phyloP scores from a whole-genome alignment of 1,140 invertebrate species.

The Sarcophaga peregrina region DNA sequence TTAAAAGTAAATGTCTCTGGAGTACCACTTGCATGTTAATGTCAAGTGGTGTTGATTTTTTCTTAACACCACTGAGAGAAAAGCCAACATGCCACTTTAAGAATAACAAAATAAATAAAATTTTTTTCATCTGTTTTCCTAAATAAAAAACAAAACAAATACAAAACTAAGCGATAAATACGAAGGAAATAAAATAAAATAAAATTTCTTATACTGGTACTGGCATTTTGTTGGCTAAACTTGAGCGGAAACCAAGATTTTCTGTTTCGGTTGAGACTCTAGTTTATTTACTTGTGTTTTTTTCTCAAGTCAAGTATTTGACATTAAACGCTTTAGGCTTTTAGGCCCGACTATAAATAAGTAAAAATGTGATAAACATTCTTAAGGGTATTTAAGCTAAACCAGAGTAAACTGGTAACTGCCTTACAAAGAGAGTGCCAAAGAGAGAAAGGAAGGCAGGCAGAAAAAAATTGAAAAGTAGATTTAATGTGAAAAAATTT shows the following conservation, averaged over 20 bases:
- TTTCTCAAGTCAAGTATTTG: neutral
- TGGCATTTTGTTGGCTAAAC: neutral
- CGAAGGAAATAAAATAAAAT: neutral
- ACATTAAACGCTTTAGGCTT: slow-evolving; percentile 22
- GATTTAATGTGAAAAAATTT: no score
- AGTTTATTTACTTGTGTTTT: neutral
- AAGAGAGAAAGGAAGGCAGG: neutral
- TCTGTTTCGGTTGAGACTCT: neutral
- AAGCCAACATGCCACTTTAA: neutral
- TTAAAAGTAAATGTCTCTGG: slow-evolving; percentile 22
- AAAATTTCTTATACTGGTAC: neutral
- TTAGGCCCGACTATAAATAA: slow-evolving; percentile 15
- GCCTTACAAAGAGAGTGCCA: neutral
- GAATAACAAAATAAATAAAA: neutral
- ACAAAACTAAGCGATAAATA: neutral
- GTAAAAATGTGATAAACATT: slow-evolving; percentile 20
- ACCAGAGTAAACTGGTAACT: neutral
- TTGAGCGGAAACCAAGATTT: neutral
- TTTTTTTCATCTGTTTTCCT: neutral
- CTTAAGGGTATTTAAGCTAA: slow-evolving; percentile 18
- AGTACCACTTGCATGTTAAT: slow-evolving; percentile 24
- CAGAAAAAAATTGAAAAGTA: neutral
- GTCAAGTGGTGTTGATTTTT: slow-evolving; percentile 24
- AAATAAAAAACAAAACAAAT: neutral
- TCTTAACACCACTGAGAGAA: neutral